Evolutionary conservation across 2,113 vertebrate genomes (phyloP), one percentile per base, ranked within the genome.

Genomic region (Sturnus vulgaris): DNA sequence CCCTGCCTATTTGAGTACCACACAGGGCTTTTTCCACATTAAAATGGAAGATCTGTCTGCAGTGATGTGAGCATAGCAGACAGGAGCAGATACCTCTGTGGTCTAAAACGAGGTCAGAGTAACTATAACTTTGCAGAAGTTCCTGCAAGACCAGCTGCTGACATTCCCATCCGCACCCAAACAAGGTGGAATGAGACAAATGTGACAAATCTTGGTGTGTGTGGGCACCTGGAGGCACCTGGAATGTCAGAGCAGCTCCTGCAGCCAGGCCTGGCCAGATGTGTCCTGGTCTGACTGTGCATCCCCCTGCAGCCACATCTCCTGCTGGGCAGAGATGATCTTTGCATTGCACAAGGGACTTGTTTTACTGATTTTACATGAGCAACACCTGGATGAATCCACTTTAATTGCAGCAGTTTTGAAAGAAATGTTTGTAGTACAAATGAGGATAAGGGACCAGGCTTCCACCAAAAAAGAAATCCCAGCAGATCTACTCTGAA

Each of bases 121-220:
- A 60, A 16, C 47, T 30, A 16, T 23, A 63, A 63, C 20, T 68
- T 70, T 71, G 16, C 53, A 46, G 50, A 88, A 77, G 40, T 18
- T 8, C 25, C 64, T 57, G 40, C 30, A 65, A 3, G 4, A 61
- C 20, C 55, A 61, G 17, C 22, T 72, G 37, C 9, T 46, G 72
- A 60, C 39, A 37, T 40, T n/a, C 44, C 39, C 68, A 44, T 61
- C 39, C 1, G 0, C 17, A 59, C 37, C 17, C 69, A 75, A 0
- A 4, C 14, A 28, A 65, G 20, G 33, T 1, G 23, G 24, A 81
- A 5, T n/a, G 50, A 19, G 50, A 33, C 57, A 80, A 76, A 24
- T 23, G 42, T 27, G 46, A 39, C 65, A 65, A 72, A 37, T 7
- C 11, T 33, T 5, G 23, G 39, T n/a, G n/a, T 53, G 22, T 16